Conservation (phyloP, 2,888 invertebrate genomes). For the Ochropleura leucogaster region DNA sequence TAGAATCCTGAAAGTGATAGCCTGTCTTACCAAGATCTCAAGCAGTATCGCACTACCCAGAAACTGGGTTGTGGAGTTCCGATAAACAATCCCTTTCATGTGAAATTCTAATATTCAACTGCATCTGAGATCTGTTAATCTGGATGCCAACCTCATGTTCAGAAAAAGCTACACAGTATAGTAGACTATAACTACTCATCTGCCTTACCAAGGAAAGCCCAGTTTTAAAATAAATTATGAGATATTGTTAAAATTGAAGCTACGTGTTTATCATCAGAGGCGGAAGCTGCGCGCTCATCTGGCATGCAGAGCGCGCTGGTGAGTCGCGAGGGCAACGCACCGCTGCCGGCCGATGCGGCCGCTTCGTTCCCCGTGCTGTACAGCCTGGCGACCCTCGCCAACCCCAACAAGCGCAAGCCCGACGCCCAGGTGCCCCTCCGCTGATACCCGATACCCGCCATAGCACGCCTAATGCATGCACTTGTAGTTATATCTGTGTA, state of each 20-base stretch:
- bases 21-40: not conserved
- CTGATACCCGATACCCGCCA: conserved; percentile 65
- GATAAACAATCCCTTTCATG: not conserved
- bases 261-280: conserved; percentile 91
- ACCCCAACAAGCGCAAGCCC: conserved; percentile 86
- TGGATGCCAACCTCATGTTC: not conserved
- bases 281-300: conserved; percentile 94
- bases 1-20: not conserved
- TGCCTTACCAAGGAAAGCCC: not conserved
- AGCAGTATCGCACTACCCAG: not conserved
- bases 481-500: conserved; percentile 68
- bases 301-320: conserved; percentile 93
- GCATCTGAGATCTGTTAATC: not conserved
- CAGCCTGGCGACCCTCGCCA: conserved; percentile 91
- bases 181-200: not conserved
- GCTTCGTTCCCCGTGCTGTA: conserved; percentile 90
- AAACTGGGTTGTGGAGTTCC: not conserved
- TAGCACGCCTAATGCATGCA: conserved; percentile 78
- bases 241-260: conserved; percentile 27
- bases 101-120: not conserved
- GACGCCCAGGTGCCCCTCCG: conserved; percentile 82
- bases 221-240: not conserved
- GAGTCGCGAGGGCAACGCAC: conserved; percentile 94
- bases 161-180: not conserved
- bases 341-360: conserved; percentile 91